Base-by-base conservation (phyloP, 2,888 invertebrate species). In the Xanthia togata region DNA sequence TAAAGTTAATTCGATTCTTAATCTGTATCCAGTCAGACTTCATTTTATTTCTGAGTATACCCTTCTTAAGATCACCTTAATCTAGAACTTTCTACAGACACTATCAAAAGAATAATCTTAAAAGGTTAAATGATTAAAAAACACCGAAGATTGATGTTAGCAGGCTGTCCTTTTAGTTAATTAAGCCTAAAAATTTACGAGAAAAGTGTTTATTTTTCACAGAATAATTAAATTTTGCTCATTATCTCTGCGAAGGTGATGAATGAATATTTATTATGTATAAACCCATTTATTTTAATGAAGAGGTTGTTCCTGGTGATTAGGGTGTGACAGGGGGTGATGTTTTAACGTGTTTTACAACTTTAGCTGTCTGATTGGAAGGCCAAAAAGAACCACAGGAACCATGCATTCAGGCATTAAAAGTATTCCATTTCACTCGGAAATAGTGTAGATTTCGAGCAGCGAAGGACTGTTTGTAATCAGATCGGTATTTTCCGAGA, bases 161-260 rank as follows among this genome's bases (percentile, higher is more conserved):
- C 74, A 47, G 79, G 55, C 59, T 76, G 83, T 78, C 77, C 73
- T 74, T 76, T 79, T 73, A 86, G 72, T 82, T 87, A 89, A 89
- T 89, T 84, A 87, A 89, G 81, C 83, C 76, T 50, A 77, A 84
- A 79, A 87, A 86, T 72, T 81, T 67, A 78, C 70, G 57, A 67
- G 64, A 75, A 59, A 79, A 76, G 71, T 82, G 86, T 83, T 83
- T 81, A 77, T 81, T 79, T 84, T 83, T 82, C 70, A 67, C 9
- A 38, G 71, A 70, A 81, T 86, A 82, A 82, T 85, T 79, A 81
- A 79, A 83, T 86, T 87, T 83, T 84, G n/a, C 83, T 87, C 73
- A 78, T 87, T 86, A 82, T 79, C 70, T 69, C 60, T 17, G 50
- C 47, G 62, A 76, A 81, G 77, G 67, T 78, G 73, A 85, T 80